Conservation (phyloP, 53 echinoderm and acorn worm genomes). For the Apostichopus leukothele region DNA sequence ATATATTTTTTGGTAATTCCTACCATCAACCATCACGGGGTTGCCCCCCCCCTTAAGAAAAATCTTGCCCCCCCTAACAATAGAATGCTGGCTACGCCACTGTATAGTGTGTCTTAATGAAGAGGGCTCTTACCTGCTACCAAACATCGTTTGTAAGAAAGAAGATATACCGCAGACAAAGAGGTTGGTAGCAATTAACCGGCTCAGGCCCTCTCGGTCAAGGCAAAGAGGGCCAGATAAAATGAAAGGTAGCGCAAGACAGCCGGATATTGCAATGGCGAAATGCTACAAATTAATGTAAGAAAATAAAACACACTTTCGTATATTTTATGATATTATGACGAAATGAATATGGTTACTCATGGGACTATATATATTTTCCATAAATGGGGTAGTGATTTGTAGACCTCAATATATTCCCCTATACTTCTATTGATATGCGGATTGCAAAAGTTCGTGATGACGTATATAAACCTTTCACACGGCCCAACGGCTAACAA, state of each 20-base stretch:
- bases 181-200: slow-evolving; percentile 62
- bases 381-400: no score
- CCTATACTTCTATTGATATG: no score
- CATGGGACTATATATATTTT: no score
- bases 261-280: neutral
- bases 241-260: slow-evolving; percentile 41
- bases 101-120: neutral
- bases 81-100: no score
- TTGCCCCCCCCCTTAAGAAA: no score
- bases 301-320: neutral
- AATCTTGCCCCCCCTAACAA: no score
- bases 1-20: no score
- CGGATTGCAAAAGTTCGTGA: no score
- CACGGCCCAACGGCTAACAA: no score
- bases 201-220: slow-evolving; percentile 41
- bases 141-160: slow-evolving; percentile 58
- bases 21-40: no score
- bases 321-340: neutral
- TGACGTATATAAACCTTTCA: no score
- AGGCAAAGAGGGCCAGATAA: slow-evolving; percentile 59
- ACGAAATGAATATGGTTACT: neutral
- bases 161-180: slow-evolving; percentile 60
- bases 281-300: slow-evolving; percentile 30
- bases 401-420: no score
- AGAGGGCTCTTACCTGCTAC: slow-evolving; percentile 53